Percentiles rank a stretch among this genome's conserved stretches.
phyloP scores from a whole-genome alignment of 2,113 vertebrate species.

The Dissostichus mawsoni region DNA sequence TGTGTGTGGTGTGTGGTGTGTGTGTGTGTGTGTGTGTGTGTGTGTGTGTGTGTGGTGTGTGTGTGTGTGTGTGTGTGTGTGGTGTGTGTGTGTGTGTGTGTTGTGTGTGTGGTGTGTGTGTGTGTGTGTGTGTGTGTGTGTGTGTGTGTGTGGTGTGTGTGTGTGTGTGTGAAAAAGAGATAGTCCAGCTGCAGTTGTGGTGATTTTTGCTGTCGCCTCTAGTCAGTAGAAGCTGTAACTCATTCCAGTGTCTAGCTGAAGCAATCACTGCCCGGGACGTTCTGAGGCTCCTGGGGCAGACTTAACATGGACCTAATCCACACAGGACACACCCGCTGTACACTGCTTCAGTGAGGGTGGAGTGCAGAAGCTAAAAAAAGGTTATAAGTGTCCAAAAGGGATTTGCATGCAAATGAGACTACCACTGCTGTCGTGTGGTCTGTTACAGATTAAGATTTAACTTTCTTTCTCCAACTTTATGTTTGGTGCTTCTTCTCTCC shows the following conservation, averaged over 20 bases:
- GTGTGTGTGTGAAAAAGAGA: too few relatives aligned
- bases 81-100: too few relatives aligned
- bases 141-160: too few relatives aligned
- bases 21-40: too few relatives aligned
- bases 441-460: conserved; percentile 8
- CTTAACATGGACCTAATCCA: conserved; percentile 60
- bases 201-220: conserved; percentile 49
- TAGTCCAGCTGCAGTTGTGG: conserved; percentile 37
- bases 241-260: conserved; percentile 59
- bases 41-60: too few relatives aligned
- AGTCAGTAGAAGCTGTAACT: conserved; percentile 55
- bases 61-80: too few relatives aligned
- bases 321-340: conserved; percentile 18
- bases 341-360: conserved; percentile 1
- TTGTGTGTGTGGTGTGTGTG: too few relatives aligned
- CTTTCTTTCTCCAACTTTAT: not conserved
- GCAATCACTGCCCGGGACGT: conserved; percentile 58
- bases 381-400: conserved; percentile 29
- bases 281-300: conserved; percentile 32
- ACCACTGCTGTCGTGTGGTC: conserved; percentile 8
- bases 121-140: too few relatives aligned
- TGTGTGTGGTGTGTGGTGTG: too few relatives aligned
- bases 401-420: conserved; percentile 57
- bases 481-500: not conserved
- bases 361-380: conserved; percentile 2